A percentile compares a stretch with the other conserved stretches of the same genome.
phyloP scores from a whole-genome alignment of 2,888 invertebrate species.

The Agrochola circellaris region DNA sequence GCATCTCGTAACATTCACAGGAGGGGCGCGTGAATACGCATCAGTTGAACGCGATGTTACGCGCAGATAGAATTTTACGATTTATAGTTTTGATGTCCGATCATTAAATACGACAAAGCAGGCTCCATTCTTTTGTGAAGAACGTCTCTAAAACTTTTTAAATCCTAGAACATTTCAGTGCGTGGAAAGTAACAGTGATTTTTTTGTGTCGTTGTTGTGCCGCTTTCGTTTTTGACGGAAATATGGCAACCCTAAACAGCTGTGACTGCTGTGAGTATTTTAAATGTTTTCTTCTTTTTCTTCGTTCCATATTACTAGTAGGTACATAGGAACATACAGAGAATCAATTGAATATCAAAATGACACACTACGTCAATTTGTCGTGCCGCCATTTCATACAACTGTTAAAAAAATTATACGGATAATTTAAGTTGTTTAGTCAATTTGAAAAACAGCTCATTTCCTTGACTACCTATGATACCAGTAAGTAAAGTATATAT shows the following conservation, averaged over 20 bases:
- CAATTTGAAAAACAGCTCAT: not conserved
- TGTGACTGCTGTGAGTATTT: constrained; percentile 53
- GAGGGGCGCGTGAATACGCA: constrained; percentile 68
- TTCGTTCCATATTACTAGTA: not conserved
- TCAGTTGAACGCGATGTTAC: no score
- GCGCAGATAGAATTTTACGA: constrained; percentile 64
- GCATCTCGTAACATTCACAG: constrained; percentile 71
- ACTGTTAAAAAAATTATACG: no score
- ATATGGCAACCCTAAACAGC: constrained; percentile 38
- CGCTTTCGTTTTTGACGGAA: not conserved
- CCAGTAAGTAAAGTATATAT: not conserved
- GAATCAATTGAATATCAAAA: no score
- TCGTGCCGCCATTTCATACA: no score
- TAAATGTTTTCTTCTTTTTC: not conserved
- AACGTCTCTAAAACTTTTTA: not conserved
- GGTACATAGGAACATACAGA: no score
- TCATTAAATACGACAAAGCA: constrained; percentile 36
- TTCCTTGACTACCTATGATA: not conserved
- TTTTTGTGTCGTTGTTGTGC: constrained; percentile 5
- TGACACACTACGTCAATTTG: no score
- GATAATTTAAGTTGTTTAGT: not conserved
- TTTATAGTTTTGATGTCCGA: constrained; percentile 64
- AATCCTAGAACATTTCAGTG: not conserved
- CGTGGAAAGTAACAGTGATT: constrained; percentile 35
- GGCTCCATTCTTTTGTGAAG: not conserved